phyloP scores from a whole-genome alignment of 2,797 vertebrate genomes.

The Pristis pectinata region DNA sequence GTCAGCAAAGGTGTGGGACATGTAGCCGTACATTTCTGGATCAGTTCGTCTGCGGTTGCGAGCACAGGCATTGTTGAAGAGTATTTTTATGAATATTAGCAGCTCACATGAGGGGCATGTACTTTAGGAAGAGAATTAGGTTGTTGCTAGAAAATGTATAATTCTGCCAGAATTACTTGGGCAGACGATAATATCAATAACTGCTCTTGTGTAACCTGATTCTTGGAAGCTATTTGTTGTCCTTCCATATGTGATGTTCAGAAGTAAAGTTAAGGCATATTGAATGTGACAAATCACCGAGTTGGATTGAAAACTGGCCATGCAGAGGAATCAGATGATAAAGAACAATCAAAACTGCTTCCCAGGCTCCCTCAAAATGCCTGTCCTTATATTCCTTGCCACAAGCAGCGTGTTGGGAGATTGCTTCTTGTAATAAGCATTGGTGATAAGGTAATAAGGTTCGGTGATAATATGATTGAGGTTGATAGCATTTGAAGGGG shows the following conservation, averaged over 20 bases:
- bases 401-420: not conserved
- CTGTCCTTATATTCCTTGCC: too few species aligned
- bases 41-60: not conserved
- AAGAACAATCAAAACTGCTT: not conserved
- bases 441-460: too few species aligned
- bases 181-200: not conserved
- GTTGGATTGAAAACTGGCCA: not conserved
- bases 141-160: not conserved
- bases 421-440: not conserved
- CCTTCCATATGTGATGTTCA: not conserved
- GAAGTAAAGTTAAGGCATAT: not conserved
- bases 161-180: not conserved
- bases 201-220: not conserved
- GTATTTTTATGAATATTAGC: not conserved
- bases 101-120: not conserved
- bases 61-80: not conserved
- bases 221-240: not conserved
- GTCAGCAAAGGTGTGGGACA: not conserved
- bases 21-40: not conserved
- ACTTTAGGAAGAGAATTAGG: not conserved
- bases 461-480: not conserved
- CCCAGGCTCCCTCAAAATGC: not conserved
- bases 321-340: not conserved
- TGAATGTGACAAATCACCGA: not conserved
- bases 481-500: not conserved